phyloP scores from a whole-genome alignment of 2,113 vertebrate genomes.

The Boulengeromyrus knoepffleri region DNA sequence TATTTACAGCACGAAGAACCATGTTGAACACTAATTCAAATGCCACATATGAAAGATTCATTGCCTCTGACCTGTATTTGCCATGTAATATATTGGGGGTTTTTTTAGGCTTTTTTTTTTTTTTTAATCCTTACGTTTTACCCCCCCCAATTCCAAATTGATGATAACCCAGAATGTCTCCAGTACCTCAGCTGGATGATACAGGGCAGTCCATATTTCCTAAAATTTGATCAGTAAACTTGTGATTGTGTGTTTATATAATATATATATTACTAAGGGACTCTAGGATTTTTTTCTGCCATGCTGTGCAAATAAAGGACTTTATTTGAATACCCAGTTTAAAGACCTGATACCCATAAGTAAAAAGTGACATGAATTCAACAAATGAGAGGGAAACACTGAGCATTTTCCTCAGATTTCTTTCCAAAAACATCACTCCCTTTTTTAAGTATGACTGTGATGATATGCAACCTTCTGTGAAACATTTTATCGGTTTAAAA shows the following conservation, averaged over 20 bases:
- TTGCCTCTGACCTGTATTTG: not conserved
- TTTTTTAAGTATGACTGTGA: not conserved
- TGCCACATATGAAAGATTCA: not conserved
- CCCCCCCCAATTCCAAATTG: not conserved
- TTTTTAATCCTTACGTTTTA: not conserved
- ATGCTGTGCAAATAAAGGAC: not conserved
- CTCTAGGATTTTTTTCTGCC: not conserved
- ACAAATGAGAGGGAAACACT: not conserved
- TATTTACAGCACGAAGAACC: not conserved
- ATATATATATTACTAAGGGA: not conserved
- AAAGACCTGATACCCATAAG: not conserved
- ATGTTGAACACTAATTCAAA: not conserved
- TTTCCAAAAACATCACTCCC: not conserved
- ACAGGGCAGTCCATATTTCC: not conserved
- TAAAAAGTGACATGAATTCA: not conserved
- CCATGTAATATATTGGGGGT: not conserved
- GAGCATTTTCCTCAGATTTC: not conserved
- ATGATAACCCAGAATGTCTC: not conserved
- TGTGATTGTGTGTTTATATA: not conserved
- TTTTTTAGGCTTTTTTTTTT: not conserved
- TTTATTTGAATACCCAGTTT: not conserved
- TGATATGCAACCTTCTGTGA: not conserved
- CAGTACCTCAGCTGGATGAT: not conserved
- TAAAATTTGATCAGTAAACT: not conserved
- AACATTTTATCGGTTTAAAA: not conserved